phyloP scores from a whole-genome alignment of 2,888 invertebrate genomes.

The Tanypteryx hageni region DNA sequence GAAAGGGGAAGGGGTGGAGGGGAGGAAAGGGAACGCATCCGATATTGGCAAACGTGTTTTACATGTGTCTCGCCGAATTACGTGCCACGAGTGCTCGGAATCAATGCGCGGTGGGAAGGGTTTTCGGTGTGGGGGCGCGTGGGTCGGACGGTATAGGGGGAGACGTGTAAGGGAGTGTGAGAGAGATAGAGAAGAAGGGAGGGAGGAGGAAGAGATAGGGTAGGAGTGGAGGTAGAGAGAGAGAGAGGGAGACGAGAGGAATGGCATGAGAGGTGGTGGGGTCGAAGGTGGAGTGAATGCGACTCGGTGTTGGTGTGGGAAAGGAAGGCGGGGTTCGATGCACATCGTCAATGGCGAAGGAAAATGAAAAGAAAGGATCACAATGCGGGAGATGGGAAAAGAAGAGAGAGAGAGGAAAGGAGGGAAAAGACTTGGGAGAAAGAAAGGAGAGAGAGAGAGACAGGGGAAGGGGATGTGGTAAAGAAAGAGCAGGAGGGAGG shows the following conservation, averaged over 20 bases:
- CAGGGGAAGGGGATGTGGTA: neutral
- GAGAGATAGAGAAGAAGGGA: neutral
- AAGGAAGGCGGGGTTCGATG: conserved; percentile 5
- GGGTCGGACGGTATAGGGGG: neutral
- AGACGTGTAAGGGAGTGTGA: neutral
- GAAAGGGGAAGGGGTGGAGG: neutral
- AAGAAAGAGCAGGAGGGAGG: neutral
- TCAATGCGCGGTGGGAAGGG: neutral
- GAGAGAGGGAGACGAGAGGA: neutral
- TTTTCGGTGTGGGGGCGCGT: neutral
- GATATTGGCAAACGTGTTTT: conserved; percentile 63
- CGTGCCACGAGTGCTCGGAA: conserved; percentile 15
- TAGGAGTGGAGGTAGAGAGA: neutral
- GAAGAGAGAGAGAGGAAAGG: neutral
- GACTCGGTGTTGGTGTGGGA: conserved; percentile 10
- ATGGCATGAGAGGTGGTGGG: conserved; percentile 13
- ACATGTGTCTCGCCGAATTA: conserved; percentile 63
- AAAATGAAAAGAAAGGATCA: conserved; percentile 47
- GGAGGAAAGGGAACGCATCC: conserved; percentile 30
- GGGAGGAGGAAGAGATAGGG: no score
- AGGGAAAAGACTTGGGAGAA: neutral
- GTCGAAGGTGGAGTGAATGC: neutral
- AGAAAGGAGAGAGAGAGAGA: neutral
- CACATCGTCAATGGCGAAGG: conserved; percentile 27
- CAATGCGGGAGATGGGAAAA: conserved; percentile 11